Evolutionary conservation across 2,113 vertebrate genomes (phyloP).

Genomic region (Tylochromis polylepis): DNA sequence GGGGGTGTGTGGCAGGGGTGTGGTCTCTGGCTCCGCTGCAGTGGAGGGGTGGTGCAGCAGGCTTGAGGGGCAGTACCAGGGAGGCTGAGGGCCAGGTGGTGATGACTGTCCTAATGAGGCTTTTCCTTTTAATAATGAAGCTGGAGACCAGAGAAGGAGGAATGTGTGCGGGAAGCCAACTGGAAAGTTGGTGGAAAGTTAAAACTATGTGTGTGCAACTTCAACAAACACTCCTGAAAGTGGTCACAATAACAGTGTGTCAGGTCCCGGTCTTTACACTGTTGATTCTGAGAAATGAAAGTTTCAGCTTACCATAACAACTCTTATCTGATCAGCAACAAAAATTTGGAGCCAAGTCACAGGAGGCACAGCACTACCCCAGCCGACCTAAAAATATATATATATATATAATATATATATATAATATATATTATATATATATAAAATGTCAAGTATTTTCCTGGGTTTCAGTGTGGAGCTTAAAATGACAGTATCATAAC

Average conservation of each 20-base stretch:
- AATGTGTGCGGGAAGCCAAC: neutral
- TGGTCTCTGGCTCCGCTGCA: neutral
- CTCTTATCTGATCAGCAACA: too few relatives aligned
- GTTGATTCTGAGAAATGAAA: too few relatives aligned
- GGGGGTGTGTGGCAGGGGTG: neutral
- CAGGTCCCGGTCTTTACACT: neutral
- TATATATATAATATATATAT: too few relatives aligned
- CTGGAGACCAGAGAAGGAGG: neutral
- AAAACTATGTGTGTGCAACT: neutral
- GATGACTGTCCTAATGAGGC: neutral
- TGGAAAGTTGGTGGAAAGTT: neutral
- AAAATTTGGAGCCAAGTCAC: too few relatives aligned
- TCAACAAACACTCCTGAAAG: neutral
- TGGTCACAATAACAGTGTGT: neutral
- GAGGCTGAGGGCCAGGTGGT: neutral
- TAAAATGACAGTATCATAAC: too few relatives aligned
- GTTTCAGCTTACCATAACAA: too few relatives aligned
- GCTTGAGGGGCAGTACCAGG: neutral
- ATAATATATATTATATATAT: too few relatives aligned
- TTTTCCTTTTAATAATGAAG: neutral
- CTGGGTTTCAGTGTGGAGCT: too few relatives aligned
- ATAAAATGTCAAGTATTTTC: too few relatives aligned
- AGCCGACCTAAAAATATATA: too few relatives aligned
- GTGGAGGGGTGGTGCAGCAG: neutral
- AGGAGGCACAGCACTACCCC: too few relatives aligned